Percentiles rank a stretch among this genome's conserved stretches.
phyloP scores from a whole-genome alignment of 2,888 invertebrate genomes.

The Polydrusus tereticollis region DNA sequence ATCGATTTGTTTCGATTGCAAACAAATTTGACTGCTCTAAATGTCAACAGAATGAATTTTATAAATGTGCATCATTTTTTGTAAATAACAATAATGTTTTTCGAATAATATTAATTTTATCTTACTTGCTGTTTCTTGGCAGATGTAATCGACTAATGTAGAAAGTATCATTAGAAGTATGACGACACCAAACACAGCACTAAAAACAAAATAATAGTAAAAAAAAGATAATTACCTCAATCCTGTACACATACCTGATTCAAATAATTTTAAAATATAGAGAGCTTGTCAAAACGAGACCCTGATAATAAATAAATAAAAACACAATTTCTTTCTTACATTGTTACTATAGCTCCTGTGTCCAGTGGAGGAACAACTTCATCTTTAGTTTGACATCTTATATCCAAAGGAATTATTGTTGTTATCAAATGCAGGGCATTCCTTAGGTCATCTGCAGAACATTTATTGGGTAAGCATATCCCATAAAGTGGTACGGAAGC shows the following conservation, averaged over 20 bases:
- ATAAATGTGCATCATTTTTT: background rate
- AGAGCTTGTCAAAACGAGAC: too few species aligned
- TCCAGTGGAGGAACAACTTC: background rate
- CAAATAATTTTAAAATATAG: too few species aligned
- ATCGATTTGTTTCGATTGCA: too few species aligned
- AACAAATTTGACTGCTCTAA: too few species aligned
- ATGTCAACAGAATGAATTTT: too few species aligned
- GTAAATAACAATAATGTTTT: background rate
- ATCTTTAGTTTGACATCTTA: conserved; percentile 31
- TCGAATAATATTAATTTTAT: background rate
- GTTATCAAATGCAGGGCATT: background rate
- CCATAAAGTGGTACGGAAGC: conserved; percentile 14
- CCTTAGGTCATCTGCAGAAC: conserved; percentile 17
- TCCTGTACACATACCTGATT: too few species aligned
- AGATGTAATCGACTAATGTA: conserved; percentile 14
- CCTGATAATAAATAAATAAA: too few species aligned
- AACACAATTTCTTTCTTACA: too few species aligned
- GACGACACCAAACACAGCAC: background rate
- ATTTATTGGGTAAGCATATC: conserved; percentile 31
- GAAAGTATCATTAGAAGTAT: conserved; percentile 19
- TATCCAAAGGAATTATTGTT: conserved; percentile 7
- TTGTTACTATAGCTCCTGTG: conserved; percentile 10
- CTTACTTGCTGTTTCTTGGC: background rate
- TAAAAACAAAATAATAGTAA: background rate
- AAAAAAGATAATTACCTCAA: background rate